Percentiles rank a stretch among this genome's conserved stretches.
Conservation (phyloP, 1,140 invertebrate species). For the Listronotus bonariensis region DNA sequence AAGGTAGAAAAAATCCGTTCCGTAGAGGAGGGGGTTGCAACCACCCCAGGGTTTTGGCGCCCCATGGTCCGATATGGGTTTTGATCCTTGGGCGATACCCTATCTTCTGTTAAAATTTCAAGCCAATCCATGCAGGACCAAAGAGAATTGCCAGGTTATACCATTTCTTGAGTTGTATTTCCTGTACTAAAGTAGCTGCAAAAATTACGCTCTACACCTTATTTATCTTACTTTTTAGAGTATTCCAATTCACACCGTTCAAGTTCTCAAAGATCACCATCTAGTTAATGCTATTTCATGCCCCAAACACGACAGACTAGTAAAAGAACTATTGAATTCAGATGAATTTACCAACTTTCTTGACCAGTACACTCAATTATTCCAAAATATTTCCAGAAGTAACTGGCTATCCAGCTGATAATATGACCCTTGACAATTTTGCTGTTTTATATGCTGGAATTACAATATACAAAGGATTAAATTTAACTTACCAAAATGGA, state of each 20-base stretch:
- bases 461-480: slow-evolving; percentile 70
- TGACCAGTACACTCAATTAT: slow-evolving; percentile 5
- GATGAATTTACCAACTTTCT: slow-evolving; percentile 55
- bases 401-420: slow-evolving; percentile 41
- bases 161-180: too few species aligned
- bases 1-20: too few species aligned
- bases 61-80: too few species aligned
- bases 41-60: too few species aligned
- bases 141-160: too few species aligned
- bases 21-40: too few species aligned
- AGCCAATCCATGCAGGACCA: too few species aligned
- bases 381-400: slow-evolving; percentile 12
- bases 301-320: slow-evolving; percentile 63
- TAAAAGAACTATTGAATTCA: slow-evolving; percentile 60
- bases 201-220: too few species aligned
- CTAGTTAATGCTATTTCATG: slow-evolving; percentile 64
- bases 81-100: too few species aligned
- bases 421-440: slow-evolving; percentile 60
- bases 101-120: too few species aligned
- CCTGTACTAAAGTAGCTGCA: too few species aligned
- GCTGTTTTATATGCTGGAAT: slow-evolving; percentile 68
- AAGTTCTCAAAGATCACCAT: slow-evolving; percentile 67
- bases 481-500: slow-evolving; percentile 76
- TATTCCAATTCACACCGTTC: slow-evolving; percentile 75
- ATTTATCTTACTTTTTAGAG: slow-evolving; percentile 6